Evolutionary conservation across 1,140 invertebrate species (phyloP), one percentile per base, ranked within the genome.

Genomic region (Mercenaria mercenaria): DNA sequence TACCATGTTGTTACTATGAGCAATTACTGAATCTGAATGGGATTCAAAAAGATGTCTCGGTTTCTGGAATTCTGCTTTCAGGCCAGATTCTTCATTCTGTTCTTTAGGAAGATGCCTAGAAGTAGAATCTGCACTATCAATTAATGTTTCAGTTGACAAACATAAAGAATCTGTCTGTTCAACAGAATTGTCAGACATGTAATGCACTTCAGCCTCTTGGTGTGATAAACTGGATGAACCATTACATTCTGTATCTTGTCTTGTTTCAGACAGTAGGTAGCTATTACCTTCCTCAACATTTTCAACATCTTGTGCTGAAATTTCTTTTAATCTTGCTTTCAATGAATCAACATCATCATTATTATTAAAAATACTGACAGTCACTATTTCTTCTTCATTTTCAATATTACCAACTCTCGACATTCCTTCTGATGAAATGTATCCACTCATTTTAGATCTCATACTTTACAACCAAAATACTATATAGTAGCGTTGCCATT

Each of bases 121-220:
- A n/a, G 10, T 29, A 8, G 67, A 39, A 34, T 89, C 88, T 34
- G 34, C 37, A 61, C 74, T 89, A 37, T 89, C 88, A 15, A 89
- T 89, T 26, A 89, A 64, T 23, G 88, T 89, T 83, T 89, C 88
- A 26, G 88, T 89, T 41, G 88, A 89, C 32, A 83, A 50, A 50
- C 80, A 83, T 32, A 89, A 64, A 8, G 43, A 50, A 15, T 89
- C 88, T 10, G 79, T 61, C n/a, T 37, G 37, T 61, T 82, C 88
- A 29, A 61, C 59, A 47, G 50, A 56, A 3, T 41, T 34, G 32
- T 37, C 61, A n/a, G 64, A 81, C 11, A 26, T 41, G 26, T 69
- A 37, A n/a, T 43, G 32, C 29, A n/a, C 10, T 32, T 47, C 67
- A 39, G 11, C 74, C 59, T 56, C 50, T 8, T n/a, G 1, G 34